Percentiles rank a stretch among this genome's conserved stretches.
Evolutionary conservation across 1,140 invertebrate species (phyloP).

Genomic region (Macrocentrus cingulum): DNA sequence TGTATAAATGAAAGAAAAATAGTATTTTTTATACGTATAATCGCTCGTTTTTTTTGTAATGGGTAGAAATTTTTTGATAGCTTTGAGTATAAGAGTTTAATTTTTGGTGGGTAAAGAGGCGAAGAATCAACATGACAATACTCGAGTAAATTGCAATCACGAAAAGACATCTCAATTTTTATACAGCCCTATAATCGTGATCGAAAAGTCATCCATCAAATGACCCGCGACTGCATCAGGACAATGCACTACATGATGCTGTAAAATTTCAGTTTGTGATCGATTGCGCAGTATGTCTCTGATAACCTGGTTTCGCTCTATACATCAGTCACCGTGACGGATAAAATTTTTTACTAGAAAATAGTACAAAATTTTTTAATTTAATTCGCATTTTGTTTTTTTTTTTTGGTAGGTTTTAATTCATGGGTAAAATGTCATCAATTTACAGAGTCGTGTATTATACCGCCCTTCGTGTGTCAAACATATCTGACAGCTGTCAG

Average conservation of each 20-base stretch:
- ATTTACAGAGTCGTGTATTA: too few species aligned
- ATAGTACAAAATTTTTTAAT: background rate
- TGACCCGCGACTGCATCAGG: constrained; percentile 30
- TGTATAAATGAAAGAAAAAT: too few species aligned
- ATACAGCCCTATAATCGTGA: constrained; percentile 29
- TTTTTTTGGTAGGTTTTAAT: background rate
- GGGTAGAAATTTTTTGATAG: too few species aligned
- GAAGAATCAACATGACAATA: constrained; percentile 17
- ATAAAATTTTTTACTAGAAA: too few species aligned
- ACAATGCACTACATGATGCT: constrained; percentile 29
- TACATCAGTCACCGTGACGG: constrained; percentile 29
- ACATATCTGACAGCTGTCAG: constrained; percentile 51
- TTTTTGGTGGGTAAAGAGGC: too few species aligned
- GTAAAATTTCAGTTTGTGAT: constrained; percentile 47
- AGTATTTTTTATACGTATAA: too few species aligned
- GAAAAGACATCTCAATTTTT: background rate
- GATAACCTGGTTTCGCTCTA: constrained; percentile 21
- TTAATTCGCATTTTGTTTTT: background rate
- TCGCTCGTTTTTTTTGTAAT: too few species aligned
- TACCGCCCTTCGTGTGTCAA: too few species aligned
- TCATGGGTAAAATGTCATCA: too few species aligned
- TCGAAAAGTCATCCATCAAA: constrained; percentile 53
- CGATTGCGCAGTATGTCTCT: constrained; percentile 31
- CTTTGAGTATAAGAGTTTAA: too few species aligned
- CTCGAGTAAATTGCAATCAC: constrained; percentile 3